phyloP scores from a whole-genome alignment of 2,888 invertebrate species.

The Mactromeris polynyma region DNA sequence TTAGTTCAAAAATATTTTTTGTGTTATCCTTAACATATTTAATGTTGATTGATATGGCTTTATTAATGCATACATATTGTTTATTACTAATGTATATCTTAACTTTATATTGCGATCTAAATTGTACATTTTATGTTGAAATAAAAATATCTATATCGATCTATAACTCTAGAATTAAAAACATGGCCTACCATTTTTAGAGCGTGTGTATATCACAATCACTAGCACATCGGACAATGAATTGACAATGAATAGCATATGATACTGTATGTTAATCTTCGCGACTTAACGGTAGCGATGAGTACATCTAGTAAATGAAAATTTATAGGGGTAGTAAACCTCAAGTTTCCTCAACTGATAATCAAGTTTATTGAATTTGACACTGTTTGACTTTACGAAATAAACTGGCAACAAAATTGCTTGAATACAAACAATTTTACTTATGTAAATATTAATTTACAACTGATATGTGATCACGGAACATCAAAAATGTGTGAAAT shows the following conservation, averaged over 20 bases:
- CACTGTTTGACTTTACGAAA: neutral
- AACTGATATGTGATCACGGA: neutral
- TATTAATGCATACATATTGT: too few species aligned
- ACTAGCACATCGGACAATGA: neutral
- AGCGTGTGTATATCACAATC: neutral
- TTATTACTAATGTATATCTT: too few species aligned
- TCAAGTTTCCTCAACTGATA: neutral
- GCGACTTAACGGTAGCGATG: neutral
- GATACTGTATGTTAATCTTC: neutral
- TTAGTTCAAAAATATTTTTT: too few species aligned
- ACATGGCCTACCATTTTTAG: neutral
- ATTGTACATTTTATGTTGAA: too few species aligned
- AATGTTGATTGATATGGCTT: too few species aligned
- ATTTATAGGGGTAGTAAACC: neutral
- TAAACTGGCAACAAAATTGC: neutral
- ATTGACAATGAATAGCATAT: neutral
- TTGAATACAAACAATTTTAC: neutral
- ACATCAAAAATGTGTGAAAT: neutral
- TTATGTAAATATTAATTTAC: neutral
- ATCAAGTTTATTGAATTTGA: neutral
- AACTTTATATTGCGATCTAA: too few species aligned
- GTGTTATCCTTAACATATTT: too few species aligned
- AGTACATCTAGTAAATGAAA: neutral
- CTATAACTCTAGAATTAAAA: too few species aligned
- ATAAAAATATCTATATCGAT: too few species aligned